phyloP scores from a whole-genome alignment of 2,797 vertebrate genomes.

The Eurystomus glaucurus region DNA sequence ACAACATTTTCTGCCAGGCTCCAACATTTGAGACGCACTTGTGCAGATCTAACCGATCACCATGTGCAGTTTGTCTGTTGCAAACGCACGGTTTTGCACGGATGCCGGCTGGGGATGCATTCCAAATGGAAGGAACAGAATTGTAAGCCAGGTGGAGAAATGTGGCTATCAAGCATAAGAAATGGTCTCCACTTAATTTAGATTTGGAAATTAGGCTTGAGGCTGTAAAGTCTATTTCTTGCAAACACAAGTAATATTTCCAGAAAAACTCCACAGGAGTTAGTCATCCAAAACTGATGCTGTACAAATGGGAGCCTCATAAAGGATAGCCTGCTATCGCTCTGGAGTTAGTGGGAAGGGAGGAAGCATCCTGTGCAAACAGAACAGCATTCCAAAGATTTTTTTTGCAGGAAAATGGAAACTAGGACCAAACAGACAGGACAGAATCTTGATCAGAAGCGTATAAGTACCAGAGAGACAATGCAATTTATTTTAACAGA shows the following conservation, averaged over 20 bases:
- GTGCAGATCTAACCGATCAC: not conserved
- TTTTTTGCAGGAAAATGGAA: not conserved
- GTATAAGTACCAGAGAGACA: not conserved
- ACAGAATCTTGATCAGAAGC: not conserved
- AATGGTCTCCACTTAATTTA: not conserved
- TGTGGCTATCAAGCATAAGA: not conserved
- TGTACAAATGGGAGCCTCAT: not conserved
- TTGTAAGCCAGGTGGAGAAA: not conserved
- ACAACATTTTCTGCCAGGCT: not conserved
- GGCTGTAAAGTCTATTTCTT: not conserved
- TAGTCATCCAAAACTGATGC: not conserved
- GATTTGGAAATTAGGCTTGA: not conserved
- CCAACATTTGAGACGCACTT: not conserved
- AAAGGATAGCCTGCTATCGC: not conserved
- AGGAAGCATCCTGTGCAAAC: not conserved
- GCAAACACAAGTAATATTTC: not conserved
- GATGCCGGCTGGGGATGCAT: not conserved
- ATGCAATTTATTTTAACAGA: not conserved
- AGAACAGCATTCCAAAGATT: not conserved
- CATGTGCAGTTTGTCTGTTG: not conserved
- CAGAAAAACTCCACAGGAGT: not conserved
- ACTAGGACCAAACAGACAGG: not conserved
- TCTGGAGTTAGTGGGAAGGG: not conserved
- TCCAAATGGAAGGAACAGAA: not conserved
- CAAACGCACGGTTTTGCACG: not conserved